Conservation (phyloP, 2,797 vertebrate genomes). For the Acanthurus tractus region DNA sequence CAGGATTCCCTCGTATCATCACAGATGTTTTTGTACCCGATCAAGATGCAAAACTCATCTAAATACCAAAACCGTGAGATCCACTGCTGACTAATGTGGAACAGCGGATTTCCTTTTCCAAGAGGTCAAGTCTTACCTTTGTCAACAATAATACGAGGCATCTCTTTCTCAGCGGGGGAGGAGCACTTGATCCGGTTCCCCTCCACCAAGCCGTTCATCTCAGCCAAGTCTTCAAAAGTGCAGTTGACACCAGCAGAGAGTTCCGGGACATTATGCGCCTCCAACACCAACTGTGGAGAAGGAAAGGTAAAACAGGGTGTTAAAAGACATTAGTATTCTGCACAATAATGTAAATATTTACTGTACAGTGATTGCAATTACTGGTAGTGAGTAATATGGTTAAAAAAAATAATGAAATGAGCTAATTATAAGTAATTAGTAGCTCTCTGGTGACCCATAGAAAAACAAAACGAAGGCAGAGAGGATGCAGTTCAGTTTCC, state of each 20-base stretch:
- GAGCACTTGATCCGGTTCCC: constrained; percentile 95
- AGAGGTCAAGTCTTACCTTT: constrained; percentile 86
- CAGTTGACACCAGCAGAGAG: constrained; percentile 97
- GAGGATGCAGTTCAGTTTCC: background rate
- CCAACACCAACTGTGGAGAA: constrained; percentile 90
- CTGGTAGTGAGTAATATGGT: background rate
- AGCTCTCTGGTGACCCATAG: background rate
- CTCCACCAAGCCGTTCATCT: constrained; percentile 96
- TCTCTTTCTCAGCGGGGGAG: constrained; percentile 95
- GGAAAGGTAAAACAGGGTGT: constrained; percentile 7
- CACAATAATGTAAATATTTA: background rate
- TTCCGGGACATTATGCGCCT: constrained; percentile 97
- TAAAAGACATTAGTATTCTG: background rate
- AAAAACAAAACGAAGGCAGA: background rate
- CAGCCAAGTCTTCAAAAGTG: constrained; percentile 95
- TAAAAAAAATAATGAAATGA: constrained; percentile 3
- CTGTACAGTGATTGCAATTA: background rate
- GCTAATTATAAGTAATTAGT: constrained; percentile 1
- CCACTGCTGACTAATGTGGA: background rate
- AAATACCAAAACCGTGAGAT: background rate
- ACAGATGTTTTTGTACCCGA: too few relatives aligned
- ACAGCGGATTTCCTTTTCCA: background rate
- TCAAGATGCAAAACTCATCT: constrained; percentile 1
- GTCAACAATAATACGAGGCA: constrained; percentile 94
- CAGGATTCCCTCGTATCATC: background rate